Evolutionary conservation across 92 coral and sea anemone genomes (phyloP).

Genomic region (Meandrina meandrites): DNA sequence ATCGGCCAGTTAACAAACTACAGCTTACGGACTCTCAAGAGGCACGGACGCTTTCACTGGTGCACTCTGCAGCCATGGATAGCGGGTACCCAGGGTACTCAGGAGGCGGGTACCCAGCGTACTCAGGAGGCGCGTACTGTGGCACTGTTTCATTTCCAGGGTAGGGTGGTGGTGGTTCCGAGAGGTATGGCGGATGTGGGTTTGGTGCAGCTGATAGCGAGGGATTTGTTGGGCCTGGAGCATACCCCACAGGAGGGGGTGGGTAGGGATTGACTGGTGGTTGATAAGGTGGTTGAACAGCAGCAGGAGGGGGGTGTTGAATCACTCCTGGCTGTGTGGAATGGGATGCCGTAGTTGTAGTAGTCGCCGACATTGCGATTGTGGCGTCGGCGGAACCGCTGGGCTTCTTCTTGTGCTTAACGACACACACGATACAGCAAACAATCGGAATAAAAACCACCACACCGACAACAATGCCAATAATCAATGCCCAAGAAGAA

Average conservation of each 20-base stretch:
- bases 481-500: no score
- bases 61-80: no score
- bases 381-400: not conserved
- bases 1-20: no score
- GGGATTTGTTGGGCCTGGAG: not conserved
- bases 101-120: no score
- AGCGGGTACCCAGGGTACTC: no score
- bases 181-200: not conserved
- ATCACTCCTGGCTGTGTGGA: not conserved
- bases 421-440: not conserved
- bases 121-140: not conserved
- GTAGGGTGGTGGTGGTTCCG: conserved; percentile 3
- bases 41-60: not conserved
- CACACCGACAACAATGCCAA: not conserved
- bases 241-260: not conserved
- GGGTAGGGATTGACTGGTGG: not conserved
- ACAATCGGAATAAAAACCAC: not conserved
- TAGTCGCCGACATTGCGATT: not conserved
- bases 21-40: not conserved
- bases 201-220: not conserved
- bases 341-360: not conserved
- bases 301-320: not conserved
- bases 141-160: not conserved
- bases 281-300: no score
- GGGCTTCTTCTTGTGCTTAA: not conserved